A percentile compares a stretch with the other conserved stretches of the same genome.
Conservation (phyloP, 2,888 invertebrate genomes). For the Parnassius orleans region DNA sequence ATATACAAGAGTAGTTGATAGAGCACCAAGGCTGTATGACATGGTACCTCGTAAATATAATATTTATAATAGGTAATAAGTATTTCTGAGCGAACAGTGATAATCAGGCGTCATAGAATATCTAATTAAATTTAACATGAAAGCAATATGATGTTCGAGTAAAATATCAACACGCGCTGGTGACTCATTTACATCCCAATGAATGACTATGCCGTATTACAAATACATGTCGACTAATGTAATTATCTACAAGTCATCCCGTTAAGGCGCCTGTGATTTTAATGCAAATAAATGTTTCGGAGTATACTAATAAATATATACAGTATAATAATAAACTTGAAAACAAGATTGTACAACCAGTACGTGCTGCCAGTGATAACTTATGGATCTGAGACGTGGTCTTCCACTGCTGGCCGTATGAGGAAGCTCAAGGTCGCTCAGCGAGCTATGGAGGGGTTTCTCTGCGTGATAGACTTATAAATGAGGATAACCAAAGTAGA, state of each 20-base stretch:
- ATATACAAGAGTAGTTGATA: too few species aligned
- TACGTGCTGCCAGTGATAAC: too few species aligned
- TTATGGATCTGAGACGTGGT: too few species aligned
- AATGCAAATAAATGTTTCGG: not conserved
- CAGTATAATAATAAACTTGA: too few species aligned
- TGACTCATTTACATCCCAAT: slow-evolving; percentile 40
- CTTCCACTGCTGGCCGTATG: too few species aligned
- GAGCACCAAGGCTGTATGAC: not conserved
- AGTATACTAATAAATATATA: not conserved
- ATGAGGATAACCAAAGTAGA: too few species aligned
- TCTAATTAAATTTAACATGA: slow-evolving; percentile 68
- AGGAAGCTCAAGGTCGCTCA: too few species aligned
- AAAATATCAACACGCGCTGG: slow-evolving; percentile 53
- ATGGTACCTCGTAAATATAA: not conserved
- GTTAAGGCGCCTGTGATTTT: not conserved
- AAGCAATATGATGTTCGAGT: slow-evolving; percentile 66
- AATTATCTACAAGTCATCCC: slow-evolving; percentile 1
- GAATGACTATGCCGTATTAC: slow-evolving; percentile 22
- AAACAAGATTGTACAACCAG: too few species aligned
- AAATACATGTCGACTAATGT: slow-evolving; percentile 21
- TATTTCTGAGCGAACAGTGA: slow-evolving; percentile 38
- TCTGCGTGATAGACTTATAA: too few species aligned
- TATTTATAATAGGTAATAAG: slow-evolving; percentile 38
- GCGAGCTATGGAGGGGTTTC: too few species aligned
- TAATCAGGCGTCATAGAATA: slow-evolving; percentile 62